These are phyloP conservation scores for Petrophora chlorosata DNA, from an alignment of 2,888 invertebrate genomes.

Conservation along the genomic window DNA sequence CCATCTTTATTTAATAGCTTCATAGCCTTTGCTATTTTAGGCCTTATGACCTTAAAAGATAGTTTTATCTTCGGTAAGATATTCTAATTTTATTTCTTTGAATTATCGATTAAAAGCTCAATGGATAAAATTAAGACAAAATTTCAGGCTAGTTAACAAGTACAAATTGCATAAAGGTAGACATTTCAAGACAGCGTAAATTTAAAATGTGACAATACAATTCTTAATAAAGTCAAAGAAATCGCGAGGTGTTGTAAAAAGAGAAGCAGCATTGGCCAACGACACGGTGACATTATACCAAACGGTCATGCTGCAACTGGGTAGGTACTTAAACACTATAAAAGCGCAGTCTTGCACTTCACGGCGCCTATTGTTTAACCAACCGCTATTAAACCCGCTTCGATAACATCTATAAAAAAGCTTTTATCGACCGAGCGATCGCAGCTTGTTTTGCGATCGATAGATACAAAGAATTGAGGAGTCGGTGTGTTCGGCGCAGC, in stretches of 20 bases:
- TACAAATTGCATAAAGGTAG: not conserved
- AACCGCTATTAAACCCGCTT: slow-evolving; percentile 42
- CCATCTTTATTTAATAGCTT: slow-evolving; percentile 15
- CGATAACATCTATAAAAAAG: slow-evolving; percentile 27
- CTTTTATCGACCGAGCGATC: slow-evolving; percentile 20
- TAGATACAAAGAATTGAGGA: slow-evolving; percentile 1
- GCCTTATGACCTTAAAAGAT: not conserved
- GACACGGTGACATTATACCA: slow-evolving; percentile 7
- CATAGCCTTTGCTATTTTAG: not conserved
- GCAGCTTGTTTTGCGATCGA: slow-evolving; percentile 5
- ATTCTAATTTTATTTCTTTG: no score
- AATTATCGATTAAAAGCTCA: no score
- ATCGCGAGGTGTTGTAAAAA: no score
- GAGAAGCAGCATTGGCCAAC: slow-evolving; percentile 2
- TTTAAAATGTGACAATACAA: not conserved
- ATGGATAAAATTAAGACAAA: not conserved
- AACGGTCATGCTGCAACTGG: slow-evolving; percentile 2
- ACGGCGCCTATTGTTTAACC: slow-evolving; percentile 46
- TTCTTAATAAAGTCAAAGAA: slow-evolving; percentile 2
- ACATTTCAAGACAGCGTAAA: not conserved
- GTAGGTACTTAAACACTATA: slow-evolving; percentile 39
- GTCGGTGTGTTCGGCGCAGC: slow-evolving; percentile 2
- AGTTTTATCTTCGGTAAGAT: no score
- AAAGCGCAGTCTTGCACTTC: slow-evolving; percentile 39
- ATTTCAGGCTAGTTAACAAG: not conserved